Base-by-base conservation (phyloP, 2,797 vertebrate genomes). In the Sebastes jordani region DNA sequence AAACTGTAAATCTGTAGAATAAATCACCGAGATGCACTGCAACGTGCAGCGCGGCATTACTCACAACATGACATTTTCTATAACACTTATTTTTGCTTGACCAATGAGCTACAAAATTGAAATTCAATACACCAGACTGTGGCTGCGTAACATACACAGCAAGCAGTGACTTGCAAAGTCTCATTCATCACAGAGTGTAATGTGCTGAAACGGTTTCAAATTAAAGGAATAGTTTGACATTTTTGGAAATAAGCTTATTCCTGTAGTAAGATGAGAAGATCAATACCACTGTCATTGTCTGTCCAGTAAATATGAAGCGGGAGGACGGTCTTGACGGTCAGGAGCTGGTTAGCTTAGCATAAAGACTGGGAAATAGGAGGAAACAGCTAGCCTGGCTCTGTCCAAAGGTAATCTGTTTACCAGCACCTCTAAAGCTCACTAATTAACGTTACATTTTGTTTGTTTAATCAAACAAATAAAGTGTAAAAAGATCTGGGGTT, bases 91-190 rank as follows among this genome's bases (percentile, higher is more conserved):
- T 85, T 90, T 80, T 87, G 60, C 71, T 78, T 58, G 81, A 81
- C 67, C 74, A 76, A 67, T 66, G 71, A 86, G 79, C 74, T 85
- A 83, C 75, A 84, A 87, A 87, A 87, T 70, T 85, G 32, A 80
- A 88, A 86, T 77, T 86, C 59, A 76, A 77, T 83, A 73, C 36
- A 38, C 9, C 56, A 55, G 71, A 20, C 42, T 77, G 13, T 64
- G 61, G 46, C 64, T 63, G 71, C 34, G 59, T 64, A 78, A 81
- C 25, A 71, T 52, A 29, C 10, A 83, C 55, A 84, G 36, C 23
- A 22, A 71, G 56, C 55, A n/a, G 49, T 14, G 25, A 42, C 32
- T 55, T 59, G 14, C 20, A 54, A 46, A 14, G 32, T 30, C 42
- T 54, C 34, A 76, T 72, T 60, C 30, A 79, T 85, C 54, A 73